Conservation (phyloP, 2,888 invertebrate genomes). For the Chorisops tibialis region DNA sequence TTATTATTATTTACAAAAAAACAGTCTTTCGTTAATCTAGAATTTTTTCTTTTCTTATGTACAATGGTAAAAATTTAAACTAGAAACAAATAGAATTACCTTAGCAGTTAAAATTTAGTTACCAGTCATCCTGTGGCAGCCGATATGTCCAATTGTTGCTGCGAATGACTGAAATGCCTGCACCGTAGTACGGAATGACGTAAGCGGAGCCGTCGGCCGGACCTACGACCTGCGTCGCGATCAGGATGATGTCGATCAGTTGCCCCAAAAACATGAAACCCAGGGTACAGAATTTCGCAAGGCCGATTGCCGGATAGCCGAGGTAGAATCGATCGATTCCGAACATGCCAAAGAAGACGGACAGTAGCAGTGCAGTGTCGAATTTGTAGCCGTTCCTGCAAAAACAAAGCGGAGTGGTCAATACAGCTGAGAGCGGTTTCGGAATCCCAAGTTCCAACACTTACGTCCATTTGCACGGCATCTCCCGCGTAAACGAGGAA, state of each 20-base stretch:
- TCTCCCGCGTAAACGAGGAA: slow-evolving; percentile 73
- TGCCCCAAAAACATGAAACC: slow-evolving; percentile 97
- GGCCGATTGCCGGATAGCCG: slow-evolving; percentile 95
- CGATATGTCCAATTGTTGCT: slow-evolving; percentile 84
- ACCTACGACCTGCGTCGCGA: slow-evolving; percentile 67
- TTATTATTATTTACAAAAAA: slow-evolving; percentile 23
- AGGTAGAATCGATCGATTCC: slow-evolving; percentile 96
- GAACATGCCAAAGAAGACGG: slow-evolving; percentile 97
- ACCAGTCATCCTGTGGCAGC: slow-evolving; percentile 76
- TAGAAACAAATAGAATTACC: not conserved
- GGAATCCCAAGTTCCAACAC: slow-evolving; percentile 49
- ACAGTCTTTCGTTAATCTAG: slow-evolving; percentile 20
- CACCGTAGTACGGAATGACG: slow-evolving; percentile 90
- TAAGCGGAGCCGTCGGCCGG: slow-evolving; percentile 95
- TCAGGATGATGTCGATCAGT: slow-evolving; percentile 89
- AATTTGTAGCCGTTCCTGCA: slow-evolving; percentile 89
- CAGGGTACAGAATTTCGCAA: slow-evolving; percentile 91
- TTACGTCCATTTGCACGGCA: slow-evolving; percentile 95
- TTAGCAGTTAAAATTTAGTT: slow-evolving; percentile 14
- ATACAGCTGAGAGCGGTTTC: no score
- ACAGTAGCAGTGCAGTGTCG: slow-evolving; percentile 86
- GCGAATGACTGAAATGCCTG: slow-evolving; percentile 73
- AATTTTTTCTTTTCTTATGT: slow-evolving; percentile 10
- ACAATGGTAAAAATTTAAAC: slow-evolving; percentile 19
- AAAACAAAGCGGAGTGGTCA: slow-evolving; percentile 34